These are phyloP conservation scores for Halisarca cf. caerulea DNA, from an alignment of 37 sponge, comb jelly and placozoan species.

Conservation along the genomic window DNA sequence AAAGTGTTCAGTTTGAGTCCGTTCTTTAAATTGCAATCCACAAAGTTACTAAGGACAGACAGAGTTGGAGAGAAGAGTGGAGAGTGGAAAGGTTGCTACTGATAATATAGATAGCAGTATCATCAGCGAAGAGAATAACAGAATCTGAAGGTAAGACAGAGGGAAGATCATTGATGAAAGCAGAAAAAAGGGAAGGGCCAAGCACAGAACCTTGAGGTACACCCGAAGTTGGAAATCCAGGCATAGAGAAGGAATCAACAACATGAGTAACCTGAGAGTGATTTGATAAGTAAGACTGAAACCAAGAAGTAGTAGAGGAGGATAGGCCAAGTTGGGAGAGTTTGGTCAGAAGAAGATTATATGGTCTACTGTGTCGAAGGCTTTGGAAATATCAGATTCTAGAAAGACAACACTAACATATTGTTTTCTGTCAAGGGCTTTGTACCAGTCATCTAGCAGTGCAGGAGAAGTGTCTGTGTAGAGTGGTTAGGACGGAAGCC, in stretches of 20 bases:
- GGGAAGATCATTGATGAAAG: conserved; percentile 21
- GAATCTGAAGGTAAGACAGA: not conserved
- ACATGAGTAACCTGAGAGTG: not conserved
- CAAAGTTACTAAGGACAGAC: not conserved
- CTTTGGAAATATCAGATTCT: conserved; percentile 19
- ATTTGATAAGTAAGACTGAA: not conserved
- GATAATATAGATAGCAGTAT: not conserved
- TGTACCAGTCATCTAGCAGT: conserved; percentile 8
- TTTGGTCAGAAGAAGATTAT: not conserved
- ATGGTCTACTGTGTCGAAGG: not conserved
- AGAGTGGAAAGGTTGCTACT: not conserved
- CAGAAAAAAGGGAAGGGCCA: not conserved
- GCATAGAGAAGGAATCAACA: not conserved
- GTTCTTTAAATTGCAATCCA: not conserved
- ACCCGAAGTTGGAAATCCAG: not conserved
- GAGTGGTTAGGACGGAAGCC: not conserved
- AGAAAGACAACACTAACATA: not conserved
- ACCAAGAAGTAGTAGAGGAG: conserved; percentile 7
- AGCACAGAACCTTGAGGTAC: conserved; percentile 6
- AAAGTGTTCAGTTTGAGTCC: not conserved
- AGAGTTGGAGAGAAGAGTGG: conserved; percentile 7
- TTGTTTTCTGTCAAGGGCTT: not conserved
- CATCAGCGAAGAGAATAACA: conserved; percentile 4
- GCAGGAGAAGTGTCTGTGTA: conserved; percentile 12
- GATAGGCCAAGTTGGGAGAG: conserved; percentile 16